phyloP scores from a whole-genome alignment of 2,797 vertebrate species.

The Oreochromis mossambicus region DNA sequence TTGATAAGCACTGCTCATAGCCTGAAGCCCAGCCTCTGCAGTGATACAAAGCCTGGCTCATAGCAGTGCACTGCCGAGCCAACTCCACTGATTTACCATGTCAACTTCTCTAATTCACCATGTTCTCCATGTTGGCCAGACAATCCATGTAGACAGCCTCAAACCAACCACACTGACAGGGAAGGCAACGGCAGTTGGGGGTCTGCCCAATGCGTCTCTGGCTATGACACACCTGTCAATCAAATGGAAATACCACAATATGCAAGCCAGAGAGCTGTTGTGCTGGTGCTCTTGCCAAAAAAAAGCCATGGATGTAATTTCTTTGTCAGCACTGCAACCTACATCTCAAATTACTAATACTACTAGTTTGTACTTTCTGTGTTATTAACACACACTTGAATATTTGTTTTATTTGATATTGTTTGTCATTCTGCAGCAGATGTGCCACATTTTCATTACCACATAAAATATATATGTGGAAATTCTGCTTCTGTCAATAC shows the following conservation, averaged over 20 bases:
- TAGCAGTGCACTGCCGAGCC: conserved; percentile 47
- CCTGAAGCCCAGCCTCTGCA: conserved; percentile 50
- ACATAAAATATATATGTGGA: background rate
- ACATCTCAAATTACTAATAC: conserved; percentile 31
- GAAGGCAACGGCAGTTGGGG: conserved; percentile 63
- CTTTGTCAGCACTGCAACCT: conserved; percentile 44
- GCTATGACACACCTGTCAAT: conserved; percentile 75
- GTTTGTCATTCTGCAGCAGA: background rate
- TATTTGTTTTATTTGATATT: background rate
- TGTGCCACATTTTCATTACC: background rate
- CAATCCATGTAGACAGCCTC: conserved; percentile 72
- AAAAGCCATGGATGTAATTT: conserved; percentile 30
- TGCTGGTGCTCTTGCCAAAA: conserved; percentile 47
- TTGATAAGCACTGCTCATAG: conserved; percentile 49
- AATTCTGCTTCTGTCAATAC: background rate
- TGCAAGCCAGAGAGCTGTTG: conserved; percentile 54
- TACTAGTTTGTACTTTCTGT: background rate
- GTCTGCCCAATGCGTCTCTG: conserved; percentile 68
- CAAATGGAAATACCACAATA: conserved; percentile 60
- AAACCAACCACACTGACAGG: conserved; percentile 66
- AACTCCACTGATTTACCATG: conserved; percentile 73
- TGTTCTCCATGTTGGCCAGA: conserved; percentile 75
- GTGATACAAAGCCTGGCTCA: conserved; percentile 61
- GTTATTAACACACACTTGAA: background rate
- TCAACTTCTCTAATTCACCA: conserved; percentile 76